These are phyloP conservation scores for Varanus salvator DNA, from an alignment of 2,113 vertebrate genomes.

Conservation along the genomic window DNA sequence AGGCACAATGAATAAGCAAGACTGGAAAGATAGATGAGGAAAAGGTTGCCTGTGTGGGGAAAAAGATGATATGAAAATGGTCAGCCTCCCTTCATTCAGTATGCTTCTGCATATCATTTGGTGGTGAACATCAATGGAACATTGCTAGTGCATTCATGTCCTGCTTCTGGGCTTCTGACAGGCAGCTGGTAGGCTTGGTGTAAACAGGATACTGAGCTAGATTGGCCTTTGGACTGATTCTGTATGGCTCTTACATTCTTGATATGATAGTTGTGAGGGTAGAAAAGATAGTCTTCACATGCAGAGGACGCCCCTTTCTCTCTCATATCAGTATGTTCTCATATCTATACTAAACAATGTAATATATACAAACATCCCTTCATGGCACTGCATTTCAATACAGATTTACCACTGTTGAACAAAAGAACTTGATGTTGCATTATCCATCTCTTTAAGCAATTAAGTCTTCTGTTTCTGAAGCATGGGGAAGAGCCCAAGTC, in stretches of 20 bases:
- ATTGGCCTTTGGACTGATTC: no score
- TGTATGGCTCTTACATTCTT: no score
- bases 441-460: neutral
- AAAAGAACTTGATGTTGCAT: neutral
- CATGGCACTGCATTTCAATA: neutral
- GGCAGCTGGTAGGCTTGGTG: no score
- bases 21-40: neutral
- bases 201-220: no score
- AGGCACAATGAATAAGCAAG: neutral
- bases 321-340: neutral
- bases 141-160: no score
- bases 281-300: neutral
- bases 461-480: neutral
- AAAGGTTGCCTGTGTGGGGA: neutral
- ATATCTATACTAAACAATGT: neutral
- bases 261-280: neutral
- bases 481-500: neutral
- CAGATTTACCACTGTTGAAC: neutral
- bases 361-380: neutral
- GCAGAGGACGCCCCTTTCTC: neutral
- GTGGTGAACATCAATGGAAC: no score
- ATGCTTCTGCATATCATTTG: no score
- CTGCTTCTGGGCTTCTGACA: no score
- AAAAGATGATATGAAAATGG: no score
- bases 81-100: no score